These are phyloP conservation scores for Sebastes cheni DNA, from an alignment of 2,797 vertebrate genomes.

Conservation along the genomic window DNA sequence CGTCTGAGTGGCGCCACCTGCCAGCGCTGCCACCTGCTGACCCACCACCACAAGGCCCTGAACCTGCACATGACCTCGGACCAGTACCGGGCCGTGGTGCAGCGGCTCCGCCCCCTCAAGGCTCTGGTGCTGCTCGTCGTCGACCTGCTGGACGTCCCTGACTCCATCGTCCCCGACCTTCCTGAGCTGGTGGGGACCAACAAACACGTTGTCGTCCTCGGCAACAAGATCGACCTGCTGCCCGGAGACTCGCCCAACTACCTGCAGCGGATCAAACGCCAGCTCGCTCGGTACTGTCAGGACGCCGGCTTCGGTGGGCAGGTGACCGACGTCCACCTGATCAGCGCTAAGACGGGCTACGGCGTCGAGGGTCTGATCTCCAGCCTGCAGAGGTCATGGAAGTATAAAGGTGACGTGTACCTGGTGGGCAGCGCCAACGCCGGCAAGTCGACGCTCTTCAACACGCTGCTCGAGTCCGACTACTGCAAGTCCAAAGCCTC, in stretches of 20 bases:
- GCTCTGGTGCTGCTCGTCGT: constrained; percentile 88
- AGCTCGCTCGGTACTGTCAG: constrained; percentile 74
- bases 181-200: constrained; percentile 77
- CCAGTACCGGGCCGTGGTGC: constrained; percentile 81
- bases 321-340: constrained; percentile 85
- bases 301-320: constrained; percentile 68
- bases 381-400: constrained; percentile 88
- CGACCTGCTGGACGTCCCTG: constrained; percentile 89
- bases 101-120: constrained; percentile 63
- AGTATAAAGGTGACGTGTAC: constrained; percentile 89
- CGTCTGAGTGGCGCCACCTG: constrained; percentile 76
- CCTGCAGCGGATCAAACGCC: constrained; percentile 80
- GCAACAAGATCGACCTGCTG: constrained; percentile 91
- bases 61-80: constrained; percentile 77
- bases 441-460: constrained; percentile 95
- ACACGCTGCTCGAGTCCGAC: constrained; percentile 88
- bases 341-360: constrained; percentile 94
- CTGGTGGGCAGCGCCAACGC: constrained; percentile 90
- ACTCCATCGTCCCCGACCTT: constrained; percentile 82
- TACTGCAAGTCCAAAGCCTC: constrained; percentile 89
- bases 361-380: constrained; percentile 89
- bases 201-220: constrained; percentile 86
- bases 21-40: constrained; percentile 88
- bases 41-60: constrained; percentile 83
- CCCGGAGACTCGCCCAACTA: constrained; percentile 83